Conservation (phyloP, 2,113 vertebrate genomes). For the Sus scrofa region DNA sequence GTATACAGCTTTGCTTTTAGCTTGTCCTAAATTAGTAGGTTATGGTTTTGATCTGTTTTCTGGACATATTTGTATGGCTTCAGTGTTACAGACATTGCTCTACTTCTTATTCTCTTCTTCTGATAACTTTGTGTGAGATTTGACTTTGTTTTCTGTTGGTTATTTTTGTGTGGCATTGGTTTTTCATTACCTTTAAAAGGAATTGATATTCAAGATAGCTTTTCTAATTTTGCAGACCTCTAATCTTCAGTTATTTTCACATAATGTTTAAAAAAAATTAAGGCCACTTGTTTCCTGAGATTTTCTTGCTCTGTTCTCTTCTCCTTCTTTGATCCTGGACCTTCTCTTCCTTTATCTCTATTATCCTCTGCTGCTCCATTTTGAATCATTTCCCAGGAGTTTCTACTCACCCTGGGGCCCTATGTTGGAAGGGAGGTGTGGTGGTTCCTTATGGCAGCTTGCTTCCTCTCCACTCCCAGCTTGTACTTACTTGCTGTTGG, state of each 20-base stretch:
- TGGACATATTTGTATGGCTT: neutral
- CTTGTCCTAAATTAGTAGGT: neutral
- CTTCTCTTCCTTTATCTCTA: neutral
- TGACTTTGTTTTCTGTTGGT: constrained; percentile 7
- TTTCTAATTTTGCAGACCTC: neutral
- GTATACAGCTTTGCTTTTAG: neutral
- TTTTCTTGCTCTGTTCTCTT: neutral
- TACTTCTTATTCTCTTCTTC: neutral
- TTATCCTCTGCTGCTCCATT: neutral
- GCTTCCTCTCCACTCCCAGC: neutral
- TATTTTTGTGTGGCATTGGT: neutral
- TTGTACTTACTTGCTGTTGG: neutral
- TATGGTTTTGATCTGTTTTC: neutral
- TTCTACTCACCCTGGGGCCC: neutral
- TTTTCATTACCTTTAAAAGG: constrained; percentile 17
- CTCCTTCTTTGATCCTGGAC: neutral
- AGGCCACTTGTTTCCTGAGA: neutral
- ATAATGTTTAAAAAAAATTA: constrained; percentile 17
- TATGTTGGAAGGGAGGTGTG: neutral
- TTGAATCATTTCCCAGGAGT: neutral
- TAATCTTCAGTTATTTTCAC: neutral
- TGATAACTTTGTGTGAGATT: neutral
- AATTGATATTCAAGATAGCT: neutral
- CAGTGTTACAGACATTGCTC: neutral
- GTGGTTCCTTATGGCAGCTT: neutral